These are phyloP conservation scores for Vulpes ferrilata DNA, from an alignment of 2,113 vertebrate species.

Conservation along the genomic window DNA sequence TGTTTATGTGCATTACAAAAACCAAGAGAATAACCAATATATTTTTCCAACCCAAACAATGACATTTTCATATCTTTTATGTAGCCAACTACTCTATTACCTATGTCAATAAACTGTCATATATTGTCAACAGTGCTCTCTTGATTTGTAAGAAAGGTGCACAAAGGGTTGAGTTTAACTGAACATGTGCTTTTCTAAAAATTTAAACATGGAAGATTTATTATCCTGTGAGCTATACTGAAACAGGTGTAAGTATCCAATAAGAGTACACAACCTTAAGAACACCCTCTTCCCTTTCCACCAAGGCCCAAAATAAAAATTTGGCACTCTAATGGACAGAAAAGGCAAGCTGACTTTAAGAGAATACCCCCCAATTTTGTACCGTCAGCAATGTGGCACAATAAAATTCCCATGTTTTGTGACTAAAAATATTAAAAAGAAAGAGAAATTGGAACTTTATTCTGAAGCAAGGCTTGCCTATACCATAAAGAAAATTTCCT, in stretches of 20 bases:
- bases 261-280: not conserved
- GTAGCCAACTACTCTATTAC: not conserved
- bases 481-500: not conserved
- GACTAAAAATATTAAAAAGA: not conserved
- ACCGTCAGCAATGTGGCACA: not conserved
- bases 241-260: not conserved
- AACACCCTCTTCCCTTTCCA: not conserved
- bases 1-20: not conserved
- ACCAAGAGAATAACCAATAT: not conserved
- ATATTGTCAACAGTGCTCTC: not conserved
- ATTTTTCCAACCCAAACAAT: not conserved
- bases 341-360: not conserved
- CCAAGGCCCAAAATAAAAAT: not conserved
- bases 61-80: not conserved
- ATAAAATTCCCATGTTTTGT: not conserved
- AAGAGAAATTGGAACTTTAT: not conserved
- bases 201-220: not conserved
- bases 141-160: not conserved
- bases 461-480: not conserved
- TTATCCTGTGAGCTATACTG: not conserved
- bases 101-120: not conserved
- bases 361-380: not conserved
- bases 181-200: not conserved
- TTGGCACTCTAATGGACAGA: not conserved
- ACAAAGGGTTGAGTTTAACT: not conserved